A percentile compares a stretch with the other conserved stretches of the same genome.
Conservation (phyloP, 1,140 invertebrate genomes). For the Rhopalosiphum maidis region DNA sequence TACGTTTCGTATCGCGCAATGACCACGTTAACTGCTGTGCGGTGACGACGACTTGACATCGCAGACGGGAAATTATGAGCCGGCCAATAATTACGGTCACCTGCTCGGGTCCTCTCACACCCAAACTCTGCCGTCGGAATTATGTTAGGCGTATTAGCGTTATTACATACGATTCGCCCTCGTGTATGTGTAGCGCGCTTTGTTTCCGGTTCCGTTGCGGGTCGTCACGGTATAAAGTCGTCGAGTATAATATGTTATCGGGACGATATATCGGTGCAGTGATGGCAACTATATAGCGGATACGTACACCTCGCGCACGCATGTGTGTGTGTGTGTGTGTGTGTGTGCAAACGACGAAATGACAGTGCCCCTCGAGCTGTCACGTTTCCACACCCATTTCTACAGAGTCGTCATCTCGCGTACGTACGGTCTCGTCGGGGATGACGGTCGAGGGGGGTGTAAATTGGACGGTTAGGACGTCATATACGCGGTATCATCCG, state of each 20-base stretch:
- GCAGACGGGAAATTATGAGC: conserved; percentile 14
- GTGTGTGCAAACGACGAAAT: not conserved
- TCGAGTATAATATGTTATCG: not conserved
- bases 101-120: not conserved
- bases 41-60: not conserved
- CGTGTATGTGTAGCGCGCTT: not conserved
- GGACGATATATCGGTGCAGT: too few species aligned
- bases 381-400: not conserved
- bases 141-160: not conserved
- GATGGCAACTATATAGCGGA: too few species aligned
- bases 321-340: not conserved
- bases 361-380: not conserved
- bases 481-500: not conserved
- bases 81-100: not conserved
- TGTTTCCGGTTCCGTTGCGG: conserved; percentile 29
- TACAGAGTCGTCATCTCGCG: not conserved
- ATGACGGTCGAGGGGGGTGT: not conserved
- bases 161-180: not conserved
- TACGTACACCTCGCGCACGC: not conserved
- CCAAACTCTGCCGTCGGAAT: not conserved
- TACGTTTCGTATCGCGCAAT: not conserved
- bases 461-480: not conserved
- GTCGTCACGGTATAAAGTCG: conserved; percentile 8
- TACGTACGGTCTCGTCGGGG: not conserved
- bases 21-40: not conserved